phyloP scores from a whole-genome alignment of 2,888 invertebrate species.

The Aphodius sticticus region DNA sequence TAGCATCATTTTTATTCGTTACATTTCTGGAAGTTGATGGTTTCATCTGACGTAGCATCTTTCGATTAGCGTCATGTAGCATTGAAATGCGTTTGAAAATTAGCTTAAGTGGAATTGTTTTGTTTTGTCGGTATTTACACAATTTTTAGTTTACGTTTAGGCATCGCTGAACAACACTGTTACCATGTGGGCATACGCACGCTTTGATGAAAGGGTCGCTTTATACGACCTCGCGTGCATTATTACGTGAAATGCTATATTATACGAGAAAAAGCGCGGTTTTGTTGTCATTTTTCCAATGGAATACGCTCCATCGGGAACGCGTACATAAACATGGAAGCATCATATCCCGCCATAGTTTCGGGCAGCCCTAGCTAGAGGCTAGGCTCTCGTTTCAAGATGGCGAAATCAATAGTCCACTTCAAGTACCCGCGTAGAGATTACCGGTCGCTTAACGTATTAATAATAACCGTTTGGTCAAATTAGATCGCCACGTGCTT shows the following conservation, averaged over 20 bases:
- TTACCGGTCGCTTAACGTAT: conserved; percentile 36
- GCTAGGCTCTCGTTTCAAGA: conserved; percentile 51
- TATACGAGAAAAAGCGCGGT: background rate
- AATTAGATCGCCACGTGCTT: conserved; percentile 11
- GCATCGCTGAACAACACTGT: conserved; percentile 29
- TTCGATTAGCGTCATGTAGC: conserved; percentile 19
- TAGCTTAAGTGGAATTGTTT: background rate
- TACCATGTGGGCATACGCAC: conserved; percentile 37
- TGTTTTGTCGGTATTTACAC: background rate
- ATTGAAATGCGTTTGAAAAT: background rate
- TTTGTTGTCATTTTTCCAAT: conserved; percentile 21
- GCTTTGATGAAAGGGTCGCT: background rate
- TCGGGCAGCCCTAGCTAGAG: conserved; percentile 48
- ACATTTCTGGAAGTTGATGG: conserved; percentile 33
- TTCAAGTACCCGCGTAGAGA: conserved; percentile 35
- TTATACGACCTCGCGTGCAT: background rate
- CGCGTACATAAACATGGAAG: conserved; percentile 36
- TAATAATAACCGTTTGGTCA: conserved; percentile 26
- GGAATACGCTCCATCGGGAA: background rate
- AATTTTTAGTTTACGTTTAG: conserved; percentile 20
- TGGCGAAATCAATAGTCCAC: conserved; percentile 51
- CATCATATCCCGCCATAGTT: conserved; percentile 40
- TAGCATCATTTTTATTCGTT: conserved; percentile 38
- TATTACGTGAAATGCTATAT: background rate
- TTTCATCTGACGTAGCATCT: conserved; percentile 35